phyloP scores from a whole-genome alignment of 2,888 invertebrate genomes.

The Acanthopleura granulata region DNA sequence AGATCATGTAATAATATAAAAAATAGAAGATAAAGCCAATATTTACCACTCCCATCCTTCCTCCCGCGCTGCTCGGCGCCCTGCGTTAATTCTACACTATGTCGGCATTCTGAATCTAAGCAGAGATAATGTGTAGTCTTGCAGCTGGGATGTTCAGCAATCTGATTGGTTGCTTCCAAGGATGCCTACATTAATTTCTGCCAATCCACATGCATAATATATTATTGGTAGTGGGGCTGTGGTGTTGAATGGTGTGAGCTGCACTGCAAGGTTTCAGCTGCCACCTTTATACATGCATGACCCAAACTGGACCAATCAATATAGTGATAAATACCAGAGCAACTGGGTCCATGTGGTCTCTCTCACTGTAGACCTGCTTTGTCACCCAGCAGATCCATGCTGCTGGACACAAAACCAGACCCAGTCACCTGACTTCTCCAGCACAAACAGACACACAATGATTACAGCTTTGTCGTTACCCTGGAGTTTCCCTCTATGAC shows the following conservation, averaged over 20 bases:
- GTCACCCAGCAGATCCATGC: not conserved
- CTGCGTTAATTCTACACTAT: constrained; percentile 8
- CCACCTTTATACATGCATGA: constrained; percentile 12
- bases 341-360: not conserved
- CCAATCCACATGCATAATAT: constrained; percentile 16
- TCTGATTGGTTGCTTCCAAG: constrained; percentile 1
- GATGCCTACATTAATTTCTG: constrained; percentile 13
- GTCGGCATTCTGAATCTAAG: constrained; percentile 18
- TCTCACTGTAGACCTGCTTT: not conserved
- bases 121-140: not conserved
- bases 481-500: too few relatives aligned
- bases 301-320: constrained; percentile 8
- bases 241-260: too few relatives aligned
- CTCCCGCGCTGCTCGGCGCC: constrained; percentile 6
- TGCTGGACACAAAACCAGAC: not conserved
- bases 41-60: constrained; percentile 19
- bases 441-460: too few relatives aligned
- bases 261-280: not conserved
- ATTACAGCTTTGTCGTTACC: too few relatives aligned
- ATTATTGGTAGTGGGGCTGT: not conserved
- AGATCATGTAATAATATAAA: not conserved
- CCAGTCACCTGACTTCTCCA: not conserved
- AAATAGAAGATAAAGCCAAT: not conserved
- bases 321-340: not conserved
- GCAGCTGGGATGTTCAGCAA: not conserved